Evolutionary conservation across 2,797 vertebrate species (phyloP).

Genomic region (Lates japonicus): DNA sequence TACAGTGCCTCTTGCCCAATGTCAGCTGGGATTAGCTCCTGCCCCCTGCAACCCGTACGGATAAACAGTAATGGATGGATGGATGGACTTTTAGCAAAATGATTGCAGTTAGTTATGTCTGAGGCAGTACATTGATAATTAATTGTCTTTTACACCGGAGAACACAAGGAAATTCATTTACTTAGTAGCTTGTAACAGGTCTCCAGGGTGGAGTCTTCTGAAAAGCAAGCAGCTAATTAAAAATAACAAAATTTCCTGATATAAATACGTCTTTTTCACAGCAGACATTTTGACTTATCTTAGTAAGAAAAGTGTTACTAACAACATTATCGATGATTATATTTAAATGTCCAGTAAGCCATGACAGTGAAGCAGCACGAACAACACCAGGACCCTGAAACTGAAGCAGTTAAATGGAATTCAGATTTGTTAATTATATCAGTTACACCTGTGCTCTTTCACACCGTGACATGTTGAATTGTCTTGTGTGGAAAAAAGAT

Average conservation of each 20-base stretch:
- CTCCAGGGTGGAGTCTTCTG: constrained; percentile 23
- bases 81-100: constrained; percentile 10
- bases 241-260: constrained; percentile 28
- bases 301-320: not conserved
- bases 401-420: not conserved
- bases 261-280: constrained; percentile 15
- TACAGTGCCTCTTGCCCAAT: no score
- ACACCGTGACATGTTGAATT: not conserved
- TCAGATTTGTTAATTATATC: not conserved
- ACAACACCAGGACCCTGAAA: not conserved
- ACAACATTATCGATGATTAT: not conserved
- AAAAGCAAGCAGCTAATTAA: constrained; percentile 43
- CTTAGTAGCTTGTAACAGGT: constrained; percentile 31
- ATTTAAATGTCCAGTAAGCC: not conserved
- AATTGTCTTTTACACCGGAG: constrained; percentile 27
- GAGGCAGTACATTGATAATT: constrained; percentile 33
- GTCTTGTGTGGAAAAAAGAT: not conserved
- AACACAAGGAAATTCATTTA: constrained; percentile 43
- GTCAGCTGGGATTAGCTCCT: no score
- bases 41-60: no score
- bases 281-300: not conserved
- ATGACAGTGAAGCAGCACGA: not conserved
- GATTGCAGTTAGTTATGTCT: constrained; percentile 23
- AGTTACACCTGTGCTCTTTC: not conserved
- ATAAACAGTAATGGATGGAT: no score